Conservation (phyloP, 1,140 invertebrate genomes). For the Ceratosolen fusciceps region DNA sequence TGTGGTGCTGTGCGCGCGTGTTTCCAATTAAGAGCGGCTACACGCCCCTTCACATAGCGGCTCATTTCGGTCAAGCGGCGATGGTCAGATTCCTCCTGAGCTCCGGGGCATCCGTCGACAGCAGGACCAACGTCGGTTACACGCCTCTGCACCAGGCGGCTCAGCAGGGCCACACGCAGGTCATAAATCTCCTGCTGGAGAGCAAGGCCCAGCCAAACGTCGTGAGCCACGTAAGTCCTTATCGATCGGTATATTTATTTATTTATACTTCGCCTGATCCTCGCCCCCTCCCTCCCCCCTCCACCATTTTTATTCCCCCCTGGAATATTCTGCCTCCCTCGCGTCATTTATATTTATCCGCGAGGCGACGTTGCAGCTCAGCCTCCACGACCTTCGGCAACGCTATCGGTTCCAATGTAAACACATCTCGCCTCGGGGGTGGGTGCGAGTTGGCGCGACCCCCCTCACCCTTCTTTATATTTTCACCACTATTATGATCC, state of each 20-base stretch:
- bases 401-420: no score
- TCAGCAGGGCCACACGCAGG: constrained; percentile 96
- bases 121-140: constrained; percentile 87
- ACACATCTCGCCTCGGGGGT: no score
- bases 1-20: constrained; percentile 48
- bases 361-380: neutral
- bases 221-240: constrained; percentile 86
- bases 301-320: neutral
- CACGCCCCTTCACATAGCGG: constrained; percentile 96
- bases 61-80: constrained; percentile 96
- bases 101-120: constrained; percentile 81
- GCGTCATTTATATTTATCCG: neutral
- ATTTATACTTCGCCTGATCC: no score
- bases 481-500: neutral
- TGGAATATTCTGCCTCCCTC: constrained; percentile 8
- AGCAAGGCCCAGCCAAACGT: constrained; percentile 96
- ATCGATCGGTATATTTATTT: no score
- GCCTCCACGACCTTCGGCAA: neutral
- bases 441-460: no score
- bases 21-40: constrained; percentile 85
- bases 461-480: neutral
- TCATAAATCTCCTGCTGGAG: constrained; percentile 94
- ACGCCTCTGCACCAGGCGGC: constrained; percentile 98
- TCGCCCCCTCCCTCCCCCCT: no score
- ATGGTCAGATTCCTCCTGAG: constrained; percentile 95